phyloP scores from a whole-genome alignment of 2,113 vertebrate species.

The Prunella fulvescens region DNA sequence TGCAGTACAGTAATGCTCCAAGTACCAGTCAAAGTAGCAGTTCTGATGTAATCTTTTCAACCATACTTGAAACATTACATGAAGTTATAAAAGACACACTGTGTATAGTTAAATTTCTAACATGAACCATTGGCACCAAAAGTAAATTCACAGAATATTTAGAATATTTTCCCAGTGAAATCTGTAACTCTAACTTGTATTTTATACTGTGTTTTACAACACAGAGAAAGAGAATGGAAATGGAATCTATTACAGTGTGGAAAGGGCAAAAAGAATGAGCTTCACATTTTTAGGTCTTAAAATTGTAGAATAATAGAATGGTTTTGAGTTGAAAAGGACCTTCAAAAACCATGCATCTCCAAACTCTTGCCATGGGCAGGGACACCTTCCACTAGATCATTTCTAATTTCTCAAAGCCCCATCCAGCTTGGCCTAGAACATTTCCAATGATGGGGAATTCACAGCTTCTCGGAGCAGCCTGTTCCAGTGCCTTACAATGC shows the following conservation, averaged over 20 bases:
- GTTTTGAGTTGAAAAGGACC: background rate
- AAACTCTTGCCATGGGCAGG: background rate
- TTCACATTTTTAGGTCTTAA: background rate
- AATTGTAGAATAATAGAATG: background rate
- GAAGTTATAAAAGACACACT: background rate
- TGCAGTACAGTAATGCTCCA: background rate
- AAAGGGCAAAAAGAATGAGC: background rate
- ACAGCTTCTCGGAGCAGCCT: background rate
- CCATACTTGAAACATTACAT: background rate
- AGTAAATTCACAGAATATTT: background rate
- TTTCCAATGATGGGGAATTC: background rate
- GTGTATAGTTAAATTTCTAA: background rate
- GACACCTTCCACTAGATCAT: background rate
- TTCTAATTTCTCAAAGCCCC: background rate
- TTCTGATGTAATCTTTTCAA: background rate
- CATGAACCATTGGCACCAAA: background rate
- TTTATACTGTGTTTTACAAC: background rate
- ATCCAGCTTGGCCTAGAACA: background rate
- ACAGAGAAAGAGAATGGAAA: background rate
- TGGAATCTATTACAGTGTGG: background rate
- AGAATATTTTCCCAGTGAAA: background rate
- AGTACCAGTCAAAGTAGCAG: background rate
- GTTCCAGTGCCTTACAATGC: background rate
- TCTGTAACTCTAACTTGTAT: background rate
- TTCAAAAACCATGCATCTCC: background rate